phyloP scores from a whole-genome alignment of 2,888 invertebrate species.

The Heliconius sara region DNA sequence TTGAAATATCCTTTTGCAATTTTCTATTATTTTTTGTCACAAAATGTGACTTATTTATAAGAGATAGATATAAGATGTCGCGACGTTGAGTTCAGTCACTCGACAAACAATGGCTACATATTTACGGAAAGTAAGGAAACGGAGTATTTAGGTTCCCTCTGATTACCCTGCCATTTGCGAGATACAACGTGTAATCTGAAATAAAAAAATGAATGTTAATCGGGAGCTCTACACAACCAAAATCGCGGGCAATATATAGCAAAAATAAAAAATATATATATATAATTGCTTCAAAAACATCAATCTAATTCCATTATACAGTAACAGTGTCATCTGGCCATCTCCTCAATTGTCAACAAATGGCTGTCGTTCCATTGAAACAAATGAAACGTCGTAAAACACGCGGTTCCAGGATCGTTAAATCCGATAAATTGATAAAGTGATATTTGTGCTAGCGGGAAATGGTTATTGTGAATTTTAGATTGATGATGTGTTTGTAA shows the following conservation, averaged over 20 bases:
- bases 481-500: constrained; percentile 9
- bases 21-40: no score
- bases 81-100: no score
- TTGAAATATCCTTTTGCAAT: no score
- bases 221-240: not conserved
- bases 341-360: constrained; percentile 55
- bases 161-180: no score
- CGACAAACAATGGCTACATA: no score
- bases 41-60: no score
- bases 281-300: constrained; percentile 60
- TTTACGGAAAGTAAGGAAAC: no score
- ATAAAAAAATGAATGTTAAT: no score
- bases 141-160: no score
- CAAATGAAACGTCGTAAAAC: constrained; percentile 81
- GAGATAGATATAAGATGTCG: no score
- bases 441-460: constrained; percentile 40
- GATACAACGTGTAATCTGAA: no score
- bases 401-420: constrained; percentile 72
- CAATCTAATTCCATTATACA: constrained; percentile 53
- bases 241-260: not conserved
- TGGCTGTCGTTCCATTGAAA: constrained; percentile 72
- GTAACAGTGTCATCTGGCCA: constrained; percentile 52
- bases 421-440: constrained; percentile 58
- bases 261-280: constrained; percentile 40
- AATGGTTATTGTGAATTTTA: constrained; percentile 30